phyloP scores from a whole-genome alignment of 1,140 invertebrate species.

The Diabrotica undecimpunctata region DNA sequence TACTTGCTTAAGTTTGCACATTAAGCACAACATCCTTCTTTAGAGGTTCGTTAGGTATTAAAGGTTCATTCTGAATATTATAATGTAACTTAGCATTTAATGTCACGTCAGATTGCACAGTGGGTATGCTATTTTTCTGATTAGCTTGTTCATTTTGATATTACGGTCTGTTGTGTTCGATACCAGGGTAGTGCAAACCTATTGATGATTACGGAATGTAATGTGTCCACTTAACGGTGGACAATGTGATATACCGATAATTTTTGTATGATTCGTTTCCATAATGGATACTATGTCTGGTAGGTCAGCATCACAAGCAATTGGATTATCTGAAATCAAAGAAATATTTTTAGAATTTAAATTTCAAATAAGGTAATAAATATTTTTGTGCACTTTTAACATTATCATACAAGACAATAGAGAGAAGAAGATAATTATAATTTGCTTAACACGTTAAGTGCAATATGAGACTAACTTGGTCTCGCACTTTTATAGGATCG shows the following conservation, averaged over 20 bases:
- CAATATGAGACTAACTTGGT: too few relatives aligned
- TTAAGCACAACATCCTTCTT: neutral
- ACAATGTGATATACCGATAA: conserved; percentile 58
- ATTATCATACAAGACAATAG: too few relatives aligned
- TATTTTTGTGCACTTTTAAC: too few relatives aligned
- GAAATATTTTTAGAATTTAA: too few relatives aligned
- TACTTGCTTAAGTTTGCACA: neutral
- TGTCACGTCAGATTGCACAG: conserved; percentile 11
- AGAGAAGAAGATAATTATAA: too few relatives aligned
- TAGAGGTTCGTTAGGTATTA: neutral
- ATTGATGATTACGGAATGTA: conserved; percentile 10
- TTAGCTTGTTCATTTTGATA: conserved; percentile 11
- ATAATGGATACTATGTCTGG: conserved; percentile 63
- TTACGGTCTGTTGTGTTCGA: too few relatives aligned
- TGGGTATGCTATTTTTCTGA: neutral
- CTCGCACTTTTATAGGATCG: too few relatives aligned
- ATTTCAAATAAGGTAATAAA: too few relatives aligned
- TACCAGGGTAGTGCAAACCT: neutral
- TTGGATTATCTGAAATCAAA: conserved; percentile 66
- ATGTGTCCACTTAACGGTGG: conserved; percentile 52
- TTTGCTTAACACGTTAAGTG: too few relatives aligned
- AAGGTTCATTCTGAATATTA: neutral
- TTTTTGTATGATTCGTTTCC: conserved; percentile 64
- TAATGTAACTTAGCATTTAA: neutral
- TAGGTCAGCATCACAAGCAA: conserved; percentile 65